Evolutionary conservation across 2,888 invertebrate genomes (phyloP).

Genomic region (Apotomis capreana): DNA sequence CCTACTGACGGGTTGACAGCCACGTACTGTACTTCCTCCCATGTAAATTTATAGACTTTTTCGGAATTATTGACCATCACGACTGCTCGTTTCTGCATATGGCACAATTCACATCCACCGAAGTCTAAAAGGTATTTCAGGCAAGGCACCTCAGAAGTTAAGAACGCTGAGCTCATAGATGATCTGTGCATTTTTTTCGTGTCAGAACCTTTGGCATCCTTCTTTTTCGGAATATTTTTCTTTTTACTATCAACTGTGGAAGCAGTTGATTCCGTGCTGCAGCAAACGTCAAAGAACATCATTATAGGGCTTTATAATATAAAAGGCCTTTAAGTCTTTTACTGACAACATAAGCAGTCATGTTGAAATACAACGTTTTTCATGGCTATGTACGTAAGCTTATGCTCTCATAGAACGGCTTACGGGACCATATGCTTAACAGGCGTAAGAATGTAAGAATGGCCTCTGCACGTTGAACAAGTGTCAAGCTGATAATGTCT

Average conservation of each 20-base stretch:
- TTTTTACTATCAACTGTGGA: slow-evolving; percentile 61
- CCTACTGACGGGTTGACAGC: slow-evolving; percentile 72
- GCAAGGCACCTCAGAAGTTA: slow-evolving; percentile 55
- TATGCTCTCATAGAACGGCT: too few species aligned
- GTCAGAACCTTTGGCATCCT: slow-evolving; percentile 60
- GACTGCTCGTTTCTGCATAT: slow-evolving; percentile 65
- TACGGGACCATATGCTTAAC: too few species aligned
- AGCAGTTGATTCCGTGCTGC: slow-evolving; percentile 58
- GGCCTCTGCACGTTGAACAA: too few species aligned
- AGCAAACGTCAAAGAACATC: slow-evolving; percentile 5
- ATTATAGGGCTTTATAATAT: neutral
- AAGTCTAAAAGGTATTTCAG: slow-evolving; percentile 74
- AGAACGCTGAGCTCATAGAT: slow-evolving; percentile 58
- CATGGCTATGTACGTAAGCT: too few species aligned
- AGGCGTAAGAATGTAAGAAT: too few species aligned
- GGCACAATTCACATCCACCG: slow-evolving; percentile 72
- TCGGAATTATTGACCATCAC: slow-evolving; percentile 77
- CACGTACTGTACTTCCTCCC: slow-evolving; percentile 63
- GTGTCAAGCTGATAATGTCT: too few species aligned
- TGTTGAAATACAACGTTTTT: too few species aligned
- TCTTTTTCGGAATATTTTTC: slow-evolving; percentile 36
- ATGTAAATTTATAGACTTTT: slow-evolving; percentile 74
- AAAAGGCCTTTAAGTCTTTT: too few species aligned
- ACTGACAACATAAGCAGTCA: too few species aligned
- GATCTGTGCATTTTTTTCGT: slow-evolving; percentile 57